Evolutionary conservation across 2,888 invertebrate species (phyloP).

Genomic region (Eupsilia transversa): DNA sequence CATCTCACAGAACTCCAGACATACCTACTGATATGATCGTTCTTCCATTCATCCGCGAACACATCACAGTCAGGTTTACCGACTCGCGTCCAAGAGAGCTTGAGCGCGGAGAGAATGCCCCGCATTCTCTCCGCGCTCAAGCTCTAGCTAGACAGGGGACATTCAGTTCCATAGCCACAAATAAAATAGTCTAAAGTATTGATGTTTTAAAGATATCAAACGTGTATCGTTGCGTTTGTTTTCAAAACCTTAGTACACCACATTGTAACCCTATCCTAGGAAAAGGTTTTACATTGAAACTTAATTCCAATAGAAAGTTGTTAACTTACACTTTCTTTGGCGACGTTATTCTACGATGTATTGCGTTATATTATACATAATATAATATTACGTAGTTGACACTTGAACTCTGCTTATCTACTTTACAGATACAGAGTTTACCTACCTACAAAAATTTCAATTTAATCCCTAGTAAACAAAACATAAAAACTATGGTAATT

Average conservation of each 20-base stretch:
- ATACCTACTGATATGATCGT: neutral
- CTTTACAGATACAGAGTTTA: constrained; percentile 37
- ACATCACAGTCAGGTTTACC: neutral
- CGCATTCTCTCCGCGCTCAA: no score
- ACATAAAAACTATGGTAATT: neutral
- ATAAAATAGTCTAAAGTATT: neutral
- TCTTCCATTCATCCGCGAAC: neutral
- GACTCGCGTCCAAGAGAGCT: neutral
- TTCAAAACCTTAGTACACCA: constrained; percentile 12
- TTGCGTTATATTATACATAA: constrained; percentile 52
- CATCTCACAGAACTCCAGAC: neutral
- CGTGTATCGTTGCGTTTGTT: neutral
- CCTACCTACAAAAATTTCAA: constrained; percentile 31
- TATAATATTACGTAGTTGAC: constrained; percentile 43
- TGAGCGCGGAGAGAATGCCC: neutral
- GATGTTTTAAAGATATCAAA: neutral
- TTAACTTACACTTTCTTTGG: constrained; percentile 51
- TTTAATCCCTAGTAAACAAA: constrained; percentile 25
- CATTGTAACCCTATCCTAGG: constrained; percentile 39
- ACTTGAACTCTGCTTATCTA: constrained; percentile 56
- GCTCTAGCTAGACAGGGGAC: no score
- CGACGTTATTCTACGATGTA: constrained; percentile 3
- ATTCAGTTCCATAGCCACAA: neutral
- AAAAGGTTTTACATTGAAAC: constrained; percentile 44
- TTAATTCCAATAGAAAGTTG: constrained; percentile 40